Evolutionary conservation across 2,113 vertebrate species (phyloP).

Genomic region (Oryzias curvinotus): DNA sequence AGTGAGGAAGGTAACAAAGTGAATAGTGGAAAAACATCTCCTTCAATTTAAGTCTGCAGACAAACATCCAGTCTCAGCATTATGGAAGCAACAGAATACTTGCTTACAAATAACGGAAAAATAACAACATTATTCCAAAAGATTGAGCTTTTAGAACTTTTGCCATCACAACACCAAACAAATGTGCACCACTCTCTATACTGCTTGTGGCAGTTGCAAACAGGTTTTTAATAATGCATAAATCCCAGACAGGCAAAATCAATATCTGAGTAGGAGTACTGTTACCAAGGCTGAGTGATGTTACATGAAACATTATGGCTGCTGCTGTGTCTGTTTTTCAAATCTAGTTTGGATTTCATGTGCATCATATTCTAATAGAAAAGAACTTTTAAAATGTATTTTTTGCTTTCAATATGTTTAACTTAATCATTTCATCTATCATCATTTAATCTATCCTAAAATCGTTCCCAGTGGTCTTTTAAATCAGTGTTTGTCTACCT

Average conservation of each 20-base stretch:
- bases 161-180: no score
- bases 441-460: no score
- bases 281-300: slow-evolving; percentile 42
- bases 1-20: slow-evolving; percentile 42
- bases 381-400: no score
- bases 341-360: slow-evolving; percentile 13
- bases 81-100: background rate
- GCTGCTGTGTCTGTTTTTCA: slow-evolving; percentile 5
- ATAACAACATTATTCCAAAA: background rate
- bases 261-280: slow-evolving; percentile 46
- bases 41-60: no score
- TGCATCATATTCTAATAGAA: background rate
- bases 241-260: slow-evolving; percentile 47
- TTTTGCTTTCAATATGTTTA: background rate
- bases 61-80: background rate
- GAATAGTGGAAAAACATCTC: slow-evolving; percentile 28
- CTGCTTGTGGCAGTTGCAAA: slow-evolving; percentile 46
- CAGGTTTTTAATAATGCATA: slow-evolving; percentile 68
- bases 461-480: no score
- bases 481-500: no score
- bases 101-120: slow-evolving; percentile 1
- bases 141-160: background rate
- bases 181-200: no score
- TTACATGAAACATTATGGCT: slow-evolving; percentile 44
- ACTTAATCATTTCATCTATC: no score